Conservation (phyloP, 2,113 vertebrate species). For the Acinonyx jubatus region DNA sequence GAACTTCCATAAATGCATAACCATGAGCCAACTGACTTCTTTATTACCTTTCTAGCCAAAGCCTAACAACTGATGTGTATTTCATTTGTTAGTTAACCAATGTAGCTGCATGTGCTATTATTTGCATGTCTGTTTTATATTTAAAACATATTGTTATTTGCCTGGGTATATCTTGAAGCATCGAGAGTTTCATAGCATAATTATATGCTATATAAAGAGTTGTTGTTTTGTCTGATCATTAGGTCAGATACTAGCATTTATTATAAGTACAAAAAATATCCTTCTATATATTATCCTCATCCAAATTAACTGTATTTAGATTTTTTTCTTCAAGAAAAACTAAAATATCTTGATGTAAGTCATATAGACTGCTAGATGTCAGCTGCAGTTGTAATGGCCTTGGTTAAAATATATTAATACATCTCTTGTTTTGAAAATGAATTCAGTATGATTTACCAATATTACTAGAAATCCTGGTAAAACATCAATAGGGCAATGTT, state of each 20-base stretch:
- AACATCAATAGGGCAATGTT: neutral
- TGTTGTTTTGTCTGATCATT: neutral
- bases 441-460: neutral
- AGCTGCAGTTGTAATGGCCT: neutral
- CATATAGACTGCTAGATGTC: neutral
- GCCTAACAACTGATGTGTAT: conserved; percentile 1
- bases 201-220: neutral
- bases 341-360: neutral
- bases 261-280: neutral
- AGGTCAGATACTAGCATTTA: neutral
- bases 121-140: conserved; percentile 1
- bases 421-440: conserved; percentile 21
- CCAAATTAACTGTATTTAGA: conserved; percentile 22
- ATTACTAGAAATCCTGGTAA: neutral
- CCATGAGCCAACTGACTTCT: neutral
- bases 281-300: neutral
- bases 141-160: neutral
- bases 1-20: neutral
- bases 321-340: neutral
- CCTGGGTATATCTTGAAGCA: neutral
- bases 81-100: conserved; percentile 6
- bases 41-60: neutral
- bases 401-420: conserved; percentile 18
- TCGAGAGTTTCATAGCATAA: neutral
- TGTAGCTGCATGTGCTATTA: conserved; percentile 6